phyloP scores from a whole-genome alignment of 2,888 invertebrate species.

The Pimpla rufipes region DNA sequence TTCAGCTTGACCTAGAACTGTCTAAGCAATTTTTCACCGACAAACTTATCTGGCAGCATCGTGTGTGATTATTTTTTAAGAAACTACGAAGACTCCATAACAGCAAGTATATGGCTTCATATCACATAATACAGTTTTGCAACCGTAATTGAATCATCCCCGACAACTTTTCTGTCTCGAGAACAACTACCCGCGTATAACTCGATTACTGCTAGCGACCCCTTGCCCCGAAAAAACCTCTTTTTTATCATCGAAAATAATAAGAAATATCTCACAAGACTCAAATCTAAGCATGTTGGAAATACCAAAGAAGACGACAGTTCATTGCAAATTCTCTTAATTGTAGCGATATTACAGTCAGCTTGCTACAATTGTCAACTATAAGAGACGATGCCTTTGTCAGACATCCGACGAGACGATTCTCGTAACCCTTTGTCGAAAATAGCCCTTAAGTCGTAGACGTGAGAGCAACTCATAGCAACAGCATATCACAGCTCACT shows the following conservation, averaged over 20 bases:
- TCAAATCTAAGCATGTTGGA: neutral
- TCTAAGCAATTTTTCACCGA: neutral
- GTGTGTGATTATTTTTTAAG: conserved; percentile 30
- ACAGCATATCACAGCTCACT: neutral
- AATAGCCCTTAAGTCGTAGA: neutral
- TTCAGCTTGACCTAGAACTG: neutral
- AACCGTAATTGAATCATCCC: conserved; percentile 22
- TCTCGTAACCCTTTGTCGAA: neutral
- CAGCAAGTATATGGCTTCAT: neutral
- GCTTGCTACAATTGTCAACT: neutral
- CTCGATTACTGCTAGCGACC: conserved; percentile 10
- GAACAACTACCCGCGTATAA: neutral
- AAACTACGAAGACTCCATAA: conserved; percentile 5
- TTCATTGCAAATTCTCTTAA: neutral
- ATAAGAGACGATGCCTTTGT: neutral
- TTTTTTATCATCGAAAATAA: conserved; percentile 21
- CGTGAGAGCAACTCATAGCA: neutral
- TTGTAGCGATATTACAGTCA: neutral
- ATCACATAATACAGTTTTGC: conserved; percentile 9
- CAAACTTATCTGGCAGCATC: neutral
- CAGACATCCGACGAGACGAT: neutral
- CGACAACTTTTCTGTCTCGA: conserved; percentile 27
- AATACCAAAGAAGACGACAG: neutral
- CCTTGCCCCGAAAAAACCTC: neutral
- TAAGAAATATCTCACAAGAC: conserved; percentile 5